Evolutionary conservation across 2,797 vertebrate species (phyloP).

Genomic region (Fistularia commersonii): DNA sequence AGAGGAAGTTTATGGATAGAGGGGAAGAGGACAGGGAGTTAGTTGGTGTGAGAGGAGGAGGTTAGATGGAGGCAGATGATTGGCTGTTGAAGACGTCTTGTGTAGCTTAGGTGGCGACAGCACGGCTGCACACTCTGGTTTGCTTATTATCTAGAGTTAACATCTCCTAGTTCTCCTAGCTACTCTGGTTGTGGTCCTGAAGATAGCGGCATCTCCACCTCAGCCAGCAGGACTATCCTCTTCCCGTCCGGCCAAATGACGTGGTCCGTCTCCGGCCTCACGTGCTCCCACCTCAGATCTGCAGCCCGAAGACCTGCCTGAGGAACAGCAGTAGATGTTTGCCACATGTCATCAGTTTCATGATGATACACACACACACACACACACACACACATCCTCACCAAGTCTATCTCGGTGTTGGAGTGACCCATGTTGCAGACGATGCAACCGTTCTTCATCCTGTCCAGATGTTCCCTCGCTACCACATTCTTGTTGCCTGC

Average conservation of each 20-base stretch:
- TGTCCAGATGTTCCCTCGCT: conserved; percentile 85
- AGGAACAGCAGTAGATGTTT: conserved; percentile 16
- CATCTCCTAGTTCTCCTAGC: too few relatives aligned
- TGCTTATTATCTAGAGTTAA: too few relatives aligned
- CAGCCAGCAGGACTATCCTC: conserved; percentile 86
- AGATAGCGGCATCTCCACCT: conserved; percentile 71
- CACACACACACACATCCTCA: conserved; percentile 28
- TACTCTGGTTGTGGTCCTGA: too few relatives aligned
- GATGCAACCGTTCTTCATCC: conserved; percentile 93
- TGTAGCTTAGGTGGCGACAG: too few relatives aligned
- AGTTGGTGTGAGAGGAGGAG: too few relatives aligned
- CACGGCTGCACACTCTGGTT: too few relatives aligned
- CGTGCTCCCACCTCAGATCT: conserved; percentile 88
- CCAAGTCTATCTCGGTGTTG: conserved; percentile 89
- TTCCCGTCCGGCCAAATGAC: conserved; percentile 94
- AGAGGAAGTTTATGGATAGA: too few relatives aligned
- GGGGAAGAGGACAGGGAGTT: too few relatives aligned
- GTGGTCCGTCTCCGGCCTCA: conserved; percentile 90
- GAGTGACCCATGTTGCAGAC: conserved; percentile 98
- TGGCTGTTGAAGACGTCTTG: too few relatives aligned
- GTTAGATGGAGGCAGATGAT: too few relatives aligned
- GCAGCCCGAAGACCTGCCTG: conserved; percentile 85
- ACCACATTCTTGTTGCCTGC: conserved; percentile 93
- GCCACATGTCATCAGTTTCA: not conserved
- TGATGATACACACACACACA: conserved; percentile 5